These are phyloP conservation scores for Anorthoa munda DNA, from an alignment of 2,888 invertebrate species.

Conservation along the genomic window DNA sequence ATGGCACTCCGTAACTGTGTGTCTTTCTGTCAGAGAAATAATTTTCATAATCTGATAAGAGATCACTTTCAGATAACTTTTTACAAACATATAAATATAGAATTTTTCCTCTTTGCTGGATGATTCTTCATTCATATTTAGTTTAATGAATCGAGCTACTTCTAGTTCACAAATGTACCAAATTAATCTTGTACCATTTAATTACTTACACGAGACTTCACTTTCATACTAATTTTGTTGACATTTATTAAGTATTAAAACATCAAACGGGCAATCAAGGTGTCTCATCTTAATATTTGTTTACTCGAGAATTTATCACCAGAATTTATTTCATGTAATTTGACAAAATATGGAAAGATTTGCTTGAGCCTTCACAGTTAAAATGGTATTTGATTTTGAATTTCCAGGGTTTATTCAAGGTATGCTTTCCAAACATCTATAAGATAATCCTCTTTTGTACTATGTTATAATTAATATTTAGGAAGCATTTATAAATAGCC, in stretches of 20 bases:
- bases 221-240: conserved; percentile 30
- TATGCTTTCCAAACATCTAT: background rate
- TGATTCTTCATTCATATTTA: too few relatives aligned
- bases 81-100: too few relatives aligned
- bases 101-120: too few relatives aligned
- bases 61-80: too few relatives aligned
- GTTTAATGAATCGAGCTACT: too few relatives aligned
- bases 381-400: background rate
- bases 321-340: conserved; percentile 50
- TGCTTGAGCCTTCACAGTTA: background rate
- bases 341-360: conserved; percentile 12
- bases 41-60: too few relatives aligned
- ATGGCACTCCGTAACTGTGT: too few relatives aligned
- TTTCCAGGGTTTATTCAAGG: background rate
- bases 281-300: conserved; percentile 34
- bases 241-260: conserved; percentile 14
- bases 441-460: background rate
- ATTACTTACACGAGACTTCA: background rate
- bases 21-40: too few relatives aligned
- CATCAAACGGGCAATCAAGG: conserved; percentile 38
- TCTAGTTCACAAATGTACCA: background rate
- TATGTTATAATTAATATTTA: too few relatives aligned
- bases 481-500: too few relatives aligned
- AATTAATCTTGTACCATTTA: background rate
- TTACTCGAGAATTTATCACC: conserved; percentile 21